A percentile compares a stretch with the other conserved stretches of the same genome.
phyloP scores from a whole-genome alignment of 2,888 invertebrate genomes.

The Alloscopus bannaensis region DNA sequence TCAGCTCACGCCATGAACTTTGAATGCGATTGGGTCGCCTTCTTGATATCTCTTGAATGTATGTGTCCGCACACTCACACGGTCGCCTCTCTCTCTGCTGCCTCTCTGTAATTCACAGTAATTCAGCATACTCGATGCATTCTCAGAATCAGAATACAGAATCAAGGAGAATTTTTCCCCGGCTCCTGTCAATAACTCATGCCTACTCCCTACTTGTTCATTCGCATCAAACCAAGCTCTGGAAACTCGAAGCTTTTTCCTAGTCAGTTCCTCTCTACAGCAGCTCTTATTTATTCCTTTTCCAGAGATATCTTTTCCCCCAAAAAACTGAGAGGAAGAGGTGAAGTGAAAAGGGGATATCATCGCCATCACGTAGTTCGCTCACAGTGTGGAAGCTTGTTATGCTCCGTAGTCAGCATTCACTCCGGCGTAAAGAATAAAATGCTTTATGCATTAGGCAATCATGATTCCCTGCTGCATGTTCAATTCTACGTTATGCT shows the following conservation, averaged over 20 bases:
- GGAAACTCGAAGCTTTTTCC: constrained; percentile 29
- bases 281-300: constrained; percentile 49
- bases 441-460: constrained; percentile 64
- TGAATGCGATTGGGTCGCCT: constrained; percentile 70
- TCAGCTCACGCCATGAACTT: constrained; percentile 72
- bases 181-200: constrained; percentile 58
- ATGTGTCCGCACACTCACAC: constrained; percentile 34
- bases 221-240: constrained; percentile 37
- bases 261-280: constrained; percentile 34
- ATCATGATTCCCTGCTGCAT: constrained; percentile 64
- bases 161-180: constrained; percentile 48
- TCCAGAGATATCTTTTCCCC: constrained; percentile 40
- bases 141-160: constrained; percentile 53
- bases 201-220: constrained; percentile 61
- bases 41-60: constrained; percentile 23
- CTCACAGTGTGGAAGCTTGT: no score
- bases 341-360: constrained; percentile 43
- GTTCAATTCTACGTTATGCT: constrained; percentile 60
- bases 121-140: constrained; percentile 46
- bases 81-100: no score
- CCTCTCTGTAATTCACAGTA: constrained; percentile 31
- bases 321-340: constrained; percentile 25
- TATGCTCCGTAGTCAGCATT: constrained; percentile 49
- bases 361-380: neutral
- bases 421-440: constrained; percentile 58